These are phyloP conservation scores for Pelosia muscerda DNA, from an alignment of 2,888 invertebrate species.

Conservation along the genomic window DNA sequence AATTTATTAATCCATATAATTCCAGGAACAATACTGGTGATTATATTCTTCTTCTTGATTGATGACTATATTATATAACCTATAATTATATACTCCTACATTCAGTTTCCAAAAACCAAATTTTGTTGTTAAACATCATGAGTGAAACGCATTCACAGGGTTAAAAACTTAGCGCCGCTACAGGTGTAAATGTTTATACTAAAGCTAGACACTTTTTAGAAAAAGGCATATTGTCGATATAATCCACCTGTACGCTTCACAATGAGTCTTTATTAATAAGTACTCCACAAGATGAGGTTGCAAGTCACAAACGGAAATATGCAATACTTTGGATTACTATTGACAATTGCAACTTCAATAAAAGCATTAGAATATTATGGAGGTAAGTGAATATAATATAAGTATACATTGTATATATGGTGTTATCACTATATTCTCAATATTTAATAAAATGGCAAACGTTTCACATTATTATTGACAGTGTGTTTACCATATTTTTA, in stretches of 20 bases:
- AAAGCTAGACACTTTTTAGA: slow-evolving; percentile 54
- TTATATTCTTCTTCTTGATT: no score
- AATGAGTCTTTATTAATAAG: slow-evolving; percentile 29
- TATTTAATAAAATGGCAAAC: no score
- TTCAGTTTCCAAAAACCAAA: not conserved
- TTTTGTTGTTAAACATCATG: not conserved
- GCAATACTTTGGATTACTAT: slow-evolving; percentile 41
- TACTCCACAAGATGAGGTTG: slow-evolving; percentile 38
- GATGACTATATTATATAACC: no score
- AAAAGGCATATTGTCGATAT: slow-evolving; percentile 57
- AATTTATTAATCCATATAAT: not conserved
- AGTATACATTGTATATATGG: not conserved
- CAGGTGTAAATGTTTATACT: slow-evolving; percentile 67
- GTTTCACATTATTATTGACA: no score
- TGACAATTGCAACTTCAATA: slow-evolving; percentile 52
- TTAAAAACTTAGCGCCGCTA: slow-evolving; percentile 64
- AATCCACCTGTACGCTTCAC: slow-evolving; percentile 65
- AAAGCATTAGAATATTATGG: slow-evolving; percentile 63
- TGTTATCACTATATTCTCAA: no score
- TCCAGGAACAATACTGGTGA: no score
- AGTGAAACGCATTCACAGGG: slow-evolving; percentile 35
- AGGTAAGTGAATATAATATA: slow-evolving; percentile 55
- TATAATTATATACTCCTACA: not conserved
- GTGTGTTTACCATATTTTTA: no score
- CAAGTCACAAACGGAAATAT: slow-evolving; percentile 32